phyloP scores from a whole-genome alignment of 2,888 invertebrate species.

The Hanleya hanleyi region DNA sequence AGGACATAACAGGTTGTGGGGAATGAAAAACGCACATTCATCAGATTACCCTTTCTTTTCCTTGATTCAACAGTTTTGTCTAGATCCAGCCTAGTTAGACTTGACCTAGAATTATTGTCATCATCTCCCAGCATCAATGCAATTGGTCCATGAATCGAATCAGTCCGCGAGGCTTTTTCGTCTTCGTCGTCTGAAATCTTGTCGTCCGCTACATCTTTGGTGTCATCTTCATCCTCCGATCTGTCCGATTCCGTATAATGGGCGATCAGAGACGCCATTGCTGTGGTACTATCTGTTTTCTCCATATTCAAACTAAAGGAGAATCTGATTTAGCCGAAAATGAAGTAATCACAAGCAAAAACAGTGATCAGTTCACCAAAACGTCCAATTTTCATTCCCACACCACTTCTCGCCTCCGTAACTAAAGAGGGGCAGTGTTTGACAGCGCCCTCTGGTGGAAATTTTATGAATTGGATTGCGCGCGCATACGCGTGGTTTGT shows the following conservation, averaged over 20 bases:
- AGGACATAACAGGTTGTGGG: not conserved
- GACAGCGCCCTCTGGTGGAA: not conserved
- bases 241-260: constrained; percentile 34
- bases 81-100: not conserved
- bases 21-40: no score
- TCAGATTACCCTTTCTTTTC: not conserved
- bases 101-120: not conserved
- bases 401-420: not conserved
- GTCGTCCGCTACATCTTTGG: constrained; percentile 60
- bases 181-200: constrained; percentile 61
- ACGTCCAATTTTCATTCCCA: not conserved
- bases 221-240: constrained; percentile 48
- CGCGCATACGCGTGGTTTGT: no score
- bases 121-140: not conserved
- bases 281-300: constrained; percentile 51
- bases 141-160: not conserved
- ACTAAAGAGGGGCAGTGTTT: not conserved
- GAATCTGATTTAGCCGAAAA: not conserved
- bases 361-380: not conserved
- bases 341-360: not conserved
- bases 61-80: not conserved
- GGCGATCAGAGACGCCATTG: constrained; percentile 52
- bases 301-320: no score
- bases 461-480: no score
- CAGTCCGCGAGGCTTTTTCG: not conserved